These are phyloP conservation scores for Channa striata DNA, from an alignment of 2,797 vertebrate species.

Conservation along the genomic window DNA sequence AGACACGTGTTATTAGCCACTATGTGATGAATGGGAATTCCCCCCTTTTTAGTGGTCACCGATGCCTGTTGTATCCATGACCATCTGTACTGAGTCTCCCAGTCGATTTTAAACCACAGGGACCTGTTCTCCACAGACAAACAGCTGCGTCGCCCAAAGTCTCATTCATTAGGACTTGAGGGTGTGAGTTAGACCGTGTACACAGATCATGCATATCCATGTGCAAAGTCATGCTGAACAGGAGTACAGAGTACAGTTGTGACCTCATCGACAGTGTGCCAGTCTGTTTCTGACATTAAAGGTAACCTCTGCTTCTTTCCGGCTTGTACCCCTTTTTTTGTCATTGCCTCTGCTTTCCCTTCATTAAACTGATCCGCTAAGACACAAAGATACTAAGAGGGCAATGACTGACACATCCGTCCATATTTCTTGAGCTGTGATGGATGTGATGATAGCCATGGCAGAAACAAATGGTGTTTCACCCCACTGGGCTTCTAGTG, in stretches of 20 bases:
- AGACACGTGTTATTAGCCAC: conserved; percentile 30
- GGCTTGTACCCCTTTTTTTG: conserved; percentile 8
- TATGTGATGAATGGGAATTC: conserved; percentile 62
- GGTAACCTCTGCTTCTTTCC: conserved; percentile 30
- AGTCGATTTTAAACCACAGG: conserved; percentile 36
- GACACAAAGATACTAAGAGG: conserved; percentile 25
- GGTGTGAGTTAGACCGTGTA: conserved; percentile 35
- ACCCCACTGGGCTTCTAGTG: conserved; percentile 5
- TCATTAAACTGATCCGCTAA: not conserved
- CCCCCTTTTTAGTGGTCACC: conserved; percentile 35
- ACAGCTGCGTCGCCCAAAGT: conserved; percentile 32
- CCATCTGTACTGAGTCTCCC: conserved; percentile 39
- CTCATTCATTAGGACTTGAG: conserved; percentile 52
- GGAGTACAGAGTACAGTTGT: conserved; percentile 4
- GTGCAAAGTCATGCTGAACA: conserved; percentile 46
- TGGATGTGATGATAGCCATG: conserved; percentile 51
- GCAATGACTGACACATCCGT: conserved; percentile 53
- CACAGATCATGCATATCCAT: conserved; percentile 51
- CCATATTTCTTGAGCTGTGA: conserved; percentile 43
- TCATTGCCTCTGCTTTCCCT: conserved; percentile 6
- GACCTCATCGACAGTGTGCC: conserved; percentile 57
- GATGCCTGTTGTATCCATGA: conserved; percentile 30
- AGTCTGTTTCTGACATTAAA: conserved; percentile 57
- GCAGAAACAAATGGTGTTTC: conserved; percentile 61
- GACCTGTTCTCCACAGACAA: conserved; percentile 35